Conservation (phyloP, 37 sponge, comb jelly and placozoan species). For the Hormiphora californensis region DNA sequence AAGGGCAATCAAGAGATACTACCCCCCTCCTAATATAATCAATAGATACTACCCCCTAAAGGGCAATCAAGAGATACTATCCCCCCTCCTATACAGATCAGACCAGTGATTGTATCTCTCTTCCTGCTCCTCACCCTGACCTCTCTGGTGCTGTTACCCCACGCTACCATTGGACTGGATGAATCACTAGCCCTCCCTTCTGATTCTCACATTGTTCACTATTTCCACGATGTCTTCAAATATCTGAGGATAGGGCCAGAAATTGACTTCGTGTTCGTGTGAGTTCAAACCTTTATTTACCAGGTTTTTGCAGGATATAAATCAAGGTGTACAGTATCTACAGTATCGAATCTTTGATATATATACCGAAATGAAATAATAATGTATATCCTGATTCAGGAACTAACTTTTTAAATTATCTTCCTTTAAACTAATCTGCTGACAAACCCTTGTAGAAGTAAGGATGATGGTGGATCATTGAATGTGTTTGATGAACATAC, state of each 20-base stretch:
- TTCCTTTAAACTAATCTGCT: too few relatives aligned
- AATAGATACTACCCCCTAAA: too few relatives aligned
- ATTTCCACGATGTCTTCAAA: conserved; percentile 69
- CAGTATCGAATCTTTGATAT: too few relatives aligned
- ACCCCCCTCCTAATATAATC: too few relatives aligned
- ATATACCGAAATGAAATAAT: too few relatives aligned
- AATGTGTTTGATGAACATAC: neutral
- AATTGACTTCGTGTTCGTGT: conserved; percentile 87
- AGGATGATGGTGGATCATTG: neutral
- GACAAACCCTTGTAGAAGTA: neutral
- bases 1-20: too few relatives aligned
- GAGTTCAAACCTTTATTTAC: neutral
- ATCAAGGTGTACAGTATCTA: too few relatives aligned
- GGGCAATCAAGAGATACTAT: too few relatives aligned
- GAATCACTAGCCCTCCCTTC: conserved; percentile 79
- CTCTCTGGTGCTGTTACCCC: conserved; percentile 51
- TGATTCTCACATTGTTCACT: conserved; percentile 61
- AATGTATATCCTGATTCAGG: too few relatives aligned
- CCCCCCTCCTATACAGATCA: neutral
- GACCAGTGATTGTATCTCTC: neutral
- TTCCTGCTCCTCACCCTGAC: conserved; percentile 61
- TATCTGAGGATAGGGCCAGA: conserved; percentile 84
- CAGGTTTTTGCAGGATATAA: too few relatives aligned
- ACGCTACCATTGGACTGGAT: conserved; percentile 69
- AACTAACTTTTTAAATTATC: too few relatives aligned